Evolutionary conservation across 1,140 invertebrate genomes (phyloP), one percentile per base, ranked within the genome.

Genomic region (Drosophila kohkoa): DNA sequence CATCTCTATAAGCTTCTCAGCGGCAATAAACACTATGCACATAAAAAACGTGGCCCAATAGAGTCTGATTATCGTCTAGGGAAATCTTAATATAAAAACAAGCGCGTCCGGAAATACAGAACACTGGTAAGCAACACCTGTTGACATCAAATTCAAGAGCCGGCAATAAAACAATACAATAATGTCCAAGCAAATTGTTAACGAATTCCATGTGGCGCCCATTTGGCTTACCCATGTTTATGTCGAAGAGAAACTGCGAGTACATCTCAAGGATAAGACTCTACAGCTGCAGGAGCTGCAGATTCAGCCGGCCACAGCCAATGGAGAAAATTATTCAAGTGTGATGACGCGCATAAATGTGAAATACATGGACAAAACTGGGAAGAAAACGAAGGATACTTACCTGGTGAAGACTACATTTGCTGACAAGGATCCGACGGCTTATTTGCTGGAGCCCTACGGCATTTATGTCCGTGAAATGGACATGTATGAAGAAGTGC

Each of bases 271-370:
- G 6, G 77, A 92, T 68, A 32, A 65, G 1, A 55, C 59, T 0
- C n/a, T 92, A 2, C 25, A 67, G 15, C 13, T 92, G 13, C 4
- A 67, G 1, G 38, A 70, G 1, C 52, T 77, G 6, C 46, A 79
- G 7, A 73, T 83, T 2, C 68, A 55, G 43, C 76, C 87, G 1
- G 87, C 77, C 3, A 81, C 68, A 5, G 64, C 62, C 0, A 88
- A 88, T 49, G 91, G 88, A 1, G 88, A 92, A 41, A 92, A 91
- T 66, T 92, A 79, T 11, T 71, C 80, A 11, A 92, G 91, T 64
- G 75, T 82, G 8, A 82, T 92, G 70, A 80, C 70, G 0, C 77
- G 91, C 4, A 73, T 91, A 8, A 74, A 70, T 62, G 66, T 83
- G n/a, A 70, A 79, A 6, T 86, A 73, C 8, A 59, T 25, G n/a